Conservation (phyloP, 2,113 vertebrate genomes). For the Kryptolebias marmoratus region DNA sequence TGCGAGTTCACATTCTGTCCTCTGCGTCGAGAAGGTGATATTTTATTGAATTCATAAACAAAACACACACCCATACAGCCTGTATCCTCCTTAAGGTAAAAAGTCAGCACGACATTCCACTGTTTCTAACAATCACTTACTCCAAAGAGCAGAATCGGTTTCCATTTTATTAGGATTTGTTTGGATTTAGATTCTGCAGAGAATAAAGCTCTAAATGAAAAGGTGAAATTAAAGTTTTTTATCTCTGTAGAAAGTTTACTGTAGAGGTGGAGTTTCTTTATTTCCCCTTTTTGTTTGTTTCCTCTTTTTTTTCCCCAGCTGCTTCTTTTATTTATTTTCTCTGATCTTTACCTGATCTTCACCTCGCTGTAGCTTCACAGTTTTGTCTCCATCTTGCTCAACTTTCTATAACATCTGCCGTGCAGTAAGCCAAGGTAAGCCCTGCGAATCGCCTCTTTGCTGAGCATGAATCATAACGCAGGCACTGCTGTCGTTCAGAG, state of each 20-base stretch:
- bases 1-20: constrained; percentile 9
- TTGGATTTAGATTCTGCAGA: no score
- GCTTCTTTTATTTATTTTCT: constrained; percentile 8
- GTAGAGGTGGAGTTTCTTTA: background rate
- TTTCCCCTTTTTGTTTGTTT: background rate
- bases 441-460: background rate
- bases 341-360: constrained; percentile 20
- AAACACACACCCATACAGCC: constrained; percentile 28
- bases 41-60: constrained; percentile 45
- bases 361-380: constrained; percentile 21
- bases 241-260: no score
- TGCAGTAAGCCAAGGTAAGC: constrained; percentile 34
- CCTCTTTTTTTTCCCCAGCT: background rate
- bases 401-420: background rate
- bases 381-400: constrained; percentile 7
- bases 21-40: constrained; percentile 8
- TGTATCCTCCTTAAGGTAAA: background rate
- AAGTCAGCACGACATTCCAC: background rate
- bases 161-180: no score
- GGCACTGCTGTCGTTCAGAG: constrained; percentile 55
- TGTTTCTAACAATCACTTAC: background rate
- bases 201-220: no score
- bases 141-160: background rate
- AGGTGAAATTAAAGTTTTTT: no score
- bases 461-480: constrained; percentile 51